A percentile compares a stretch with the other conserved stretches of the same genome.
Evolutionary conservation across 2,113 vertebrate species (phyloP).

Genomic region (Noctilio leporinus): DNA sequence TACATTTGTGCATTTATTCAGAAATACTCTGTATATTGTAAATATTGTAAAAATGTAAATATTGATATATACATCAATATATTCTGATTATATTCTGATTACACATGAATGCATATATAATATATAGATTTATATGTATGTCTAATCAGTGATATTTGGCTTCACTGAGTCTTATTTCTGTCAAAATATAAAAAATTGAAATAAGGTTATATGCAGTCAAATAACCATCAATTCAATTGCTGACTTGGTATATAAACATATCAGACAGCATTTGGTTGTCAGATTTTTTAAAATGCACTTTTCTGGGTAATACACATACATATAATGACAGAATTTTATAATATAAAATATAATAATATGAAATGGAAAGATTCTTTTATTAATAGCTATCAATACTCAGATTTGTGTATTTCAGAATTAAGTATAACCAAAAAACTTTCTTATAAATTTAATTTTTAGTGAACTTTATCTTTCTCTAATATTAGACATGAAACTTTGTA

Average conservation of each 20-base stretch:
- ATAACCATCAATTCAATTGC: neutral
- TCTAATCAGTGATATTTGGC: neutral
- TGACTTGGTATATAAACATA: neutral
- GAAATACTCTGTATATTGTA: too few relatives aligned
- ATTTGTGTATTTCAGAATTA: neutral
- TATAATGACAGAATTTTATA: neutral
- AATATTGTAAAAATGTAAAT: too few relatives aligned
- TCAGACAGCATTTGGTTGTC: neutral
- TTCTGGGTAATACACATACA: neutral
- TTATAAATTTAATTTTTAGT: constrained; percentile 18
- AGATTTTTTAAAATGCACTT: neutral
- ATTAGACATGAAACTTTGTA: neutral
- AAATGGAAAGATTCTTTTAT: neutral
- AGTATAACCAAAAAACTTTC: neutral
- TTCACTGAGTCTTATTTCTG: neutral
- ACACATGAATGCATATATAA: neutral
- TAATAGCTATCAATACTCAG: neutral
- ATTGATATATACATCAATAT: neutral
- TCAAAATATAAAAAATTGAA: neutral
- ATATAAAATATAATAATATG: neutral
- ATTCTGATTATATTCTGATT: neutral
- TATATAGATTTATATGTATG: neutral
- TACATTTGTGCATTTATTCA: neutral
- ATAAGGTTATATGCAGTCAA: neutral
- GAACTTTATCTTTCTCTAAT: neutral